Percentiles rank a stretch among this genome's conserved stretches.
Evolutionary conservation across 2,888 invertebrate genomes (phyloP).

Genomic region (Nemotelus pantherinus): DNA sequence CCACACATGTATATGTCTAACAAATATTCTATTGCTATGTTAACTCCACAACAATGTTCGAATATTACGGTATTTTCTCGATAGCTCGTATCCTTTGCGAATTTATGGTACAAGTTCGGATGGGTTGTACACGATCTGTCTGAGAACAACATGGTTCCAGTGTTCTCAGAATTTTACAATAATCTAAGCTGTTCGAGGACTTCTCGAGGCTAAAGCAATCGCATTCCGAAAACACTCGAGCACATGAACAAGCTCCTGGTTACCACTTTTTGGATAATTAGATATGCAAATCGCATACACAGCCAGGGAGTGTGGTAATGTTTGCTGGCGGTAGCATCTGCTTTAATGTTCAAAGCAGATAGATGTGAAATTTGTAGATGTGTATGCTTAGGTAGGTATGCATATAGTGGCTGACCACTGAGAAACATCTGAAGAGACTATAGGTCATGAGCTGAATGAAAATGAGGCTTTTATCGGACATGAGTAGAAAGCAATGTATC

Average conservation of each 20-base stretch:
- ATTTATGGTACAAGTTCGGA: neutral
- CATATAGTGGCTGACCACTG: neutral
- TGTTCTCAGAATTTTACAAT: slow-evolving; percentile 33
- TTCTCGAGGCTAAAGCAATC: slow-evolving; percentile 4
- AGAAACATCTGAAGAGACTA: too few species aligned
- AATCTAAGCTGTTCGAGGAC: slow-evolving; percentile 7
- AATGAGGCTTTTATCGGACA: too few species aligned
- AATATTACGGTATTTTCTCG: neutral
- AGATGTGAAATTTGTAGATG: slow-evolving; percentile 15
- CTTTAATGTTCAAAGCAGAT: slow-evolving; percentile 35
- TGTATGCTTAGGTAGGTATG: neutral
- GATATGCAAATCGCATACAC: slow-evolving; percentile 40
- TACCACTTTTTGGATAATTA: slow-evolving; percentile 40
- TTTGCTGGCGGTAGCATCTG: slow-evolving; percentile 38
- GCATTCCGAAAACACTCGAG: neutral
- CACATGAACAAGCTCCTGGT: neutral
- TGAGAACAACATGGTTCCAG: slow-evolving; percentile 24
- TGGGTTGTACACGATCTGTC: slow-evolving; percentile 18
- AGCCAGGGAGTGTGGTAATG: slow-evolving; percentile 10
- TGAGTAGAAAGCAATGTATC: too few species aligned
- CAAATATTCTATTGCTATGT: neutral
- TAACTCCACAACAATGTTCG: slow-evolving; percentile 26
- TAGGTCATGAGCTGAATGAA: too few species aligned
- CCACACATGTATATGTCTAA: neutral
- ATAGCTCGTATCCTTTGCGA: neutral